Evolutionary conservation across 2,113 vertebrate genomes (phyloP), one percentile per base, ranked within the genome.

Genomic region (Triplophysa dalaica): DNA sequence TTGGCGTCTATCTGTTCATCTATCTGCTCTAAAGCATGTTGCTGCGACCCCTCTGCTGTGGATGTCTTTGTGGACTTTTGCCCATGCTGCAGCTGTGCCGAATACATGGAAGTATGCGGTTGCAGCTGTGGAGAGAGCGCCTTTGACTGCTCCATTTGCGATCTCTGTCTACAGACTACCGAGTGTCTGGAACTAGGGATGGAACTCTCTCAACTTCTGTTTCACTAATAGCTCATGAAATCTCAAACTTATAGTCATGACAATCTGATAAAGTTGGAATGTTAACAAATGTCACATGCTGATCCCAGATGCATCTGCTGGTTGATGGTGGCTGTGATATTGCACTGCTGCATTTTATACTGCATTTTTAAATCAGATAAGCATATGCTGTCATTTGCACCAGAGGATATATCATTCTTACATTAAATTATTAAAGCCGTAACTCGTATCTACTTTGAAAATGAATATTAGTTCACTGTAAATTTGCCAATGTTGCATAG

Each of bases 131-230:
- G 16, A 29, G 77, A 70, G 48, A 29, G 9, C 5, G 24, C 43
- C 1, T 65, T 41, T 16, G 78, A 91, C 80, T 91, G 88, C 69
- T n/a, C 78, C 8, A 0, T 77, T 48, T 88, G 90, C 1, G 88
- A 91, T 5, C 41, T 90, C 61, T 93, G 92, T 83, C 81, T 91
- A 2, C 89, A 91, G 5, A 79, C 88, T 0, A 86, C 87, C 0
- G 93, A 94, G 70, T 94, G 93, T 26, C 83, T 94, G 81, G 92
- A 94, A 74, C 88, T 94, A 1, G 87, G 88, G 17, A 90, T 93
- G 91, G 92, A 94, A 69, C 83, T 93, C 61, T 93, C 92, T 22
- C 91, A 92, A 70, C 90, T 93, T 81, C 89, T 92, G 64, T 91
- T 90, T 80, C 93, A 92, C 83, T 92, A 75, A 92, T 0, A 22